A percentile compares a stretch with the other conserved stretches of the same genome.
Evolutionary conservation across 1,140 invertebrate species (phyloP).

Genomic region (Parapsyche elsis): DNA sequence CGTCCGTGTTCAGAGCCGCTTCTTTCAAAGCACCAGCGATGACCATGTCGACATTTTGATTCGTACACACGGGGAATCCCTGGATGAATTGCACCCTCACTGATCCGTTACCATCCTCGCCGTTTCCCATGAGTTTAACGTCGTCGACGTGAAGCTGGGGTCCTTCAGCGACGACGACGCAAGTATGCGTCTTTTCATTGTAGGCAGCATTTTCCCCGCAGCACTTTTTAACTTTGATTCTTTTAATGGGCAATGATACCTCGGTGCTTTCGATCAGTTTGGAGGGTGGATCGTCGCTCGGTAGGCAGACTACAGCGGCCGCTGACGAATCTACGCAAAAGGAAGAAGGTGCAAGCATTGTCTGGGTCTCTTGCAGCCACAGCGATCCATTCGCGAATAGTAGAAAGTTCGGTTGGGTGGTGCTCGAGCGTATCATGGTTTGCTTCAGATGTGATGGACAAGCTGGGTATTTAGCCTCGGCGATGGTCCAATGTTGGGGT

Average conservation of each 20-base stretch:
- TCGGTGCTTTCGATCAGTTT: slow-evolving; percentile 60
- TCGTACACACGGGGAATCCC: slow-evolving; percentile 46
- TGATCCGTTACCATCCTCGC: slow-evolving; percentile 41
- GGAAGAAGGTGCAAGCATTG: slow-evolving; percentile 61
- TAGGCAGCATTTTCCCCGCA: slow-evolving; percentile 70
- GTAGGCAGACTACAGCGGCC: slow-evolving; percentile 70
- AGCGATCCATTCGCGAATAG: slow-evolving; percentile 71
- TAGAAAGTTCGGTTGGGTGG: slow-evolving; percentile 61
- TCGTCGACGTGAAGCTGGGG: background rate
- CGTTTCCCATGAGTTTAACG: background rate
- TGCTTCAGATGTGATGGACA: slow-evolving; percentile 60
- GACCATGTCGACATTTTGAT: slow-evolving; percentile 54
- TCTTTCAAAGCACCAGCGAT: slow-evolving; percentile 62
- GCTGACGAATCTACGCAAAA: slow-evolving; percentile 72
- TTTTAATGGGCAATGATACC: slow-evolving; percentile 57
- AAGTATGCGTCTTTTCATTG: slow-evolving; percentile 66
- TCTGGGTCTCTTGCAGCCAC: slow-evolving; percentile 61
- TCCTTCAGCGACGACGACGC: slow-evolving; percentile 61
- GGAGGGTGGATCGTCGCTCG: slow-evolving; percentile 58
- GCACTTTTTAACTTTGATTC: slow-evolving; percentile 67
- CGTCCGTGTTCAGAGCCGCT: slow-evolving; percentile 65
- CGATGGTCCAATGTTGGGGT: slow-evolving; percentile 66
- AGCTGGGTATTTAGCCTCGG: slow-evolving; percentile 58
- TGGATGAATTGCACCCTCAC: slow-evolving; percentile 17
- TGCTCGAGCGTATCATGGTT: slow-evolving; percentile 58